These are phyloP conservation scores for Microcaecilia unicolor DNA, from an alignment of 2,797 vertebrate species.

Conservation along the genomic window DNA sequence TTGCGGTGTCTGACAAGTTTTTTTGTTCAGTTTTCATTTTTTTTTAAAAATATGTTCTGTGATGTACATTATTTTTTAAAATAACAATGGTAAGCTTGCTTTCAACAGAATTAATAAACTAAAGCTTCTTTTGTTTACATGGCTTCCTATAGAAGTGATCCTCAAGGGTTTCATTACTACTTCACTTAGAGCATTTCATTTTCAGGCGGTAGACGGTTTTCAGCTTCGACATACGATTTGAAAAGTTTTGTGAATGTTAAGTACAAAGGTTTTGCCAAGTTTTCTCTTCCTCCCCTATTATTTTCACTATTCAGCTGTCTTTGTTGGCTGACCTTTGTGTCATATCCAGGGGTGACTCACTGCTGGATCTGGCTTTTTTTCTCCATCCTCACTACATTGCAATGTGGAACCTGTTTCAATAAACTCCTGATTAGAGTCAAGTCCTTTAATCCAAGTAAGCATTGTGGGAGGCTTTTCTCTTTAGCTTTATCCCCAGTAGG, in stretches of 20 bases:
- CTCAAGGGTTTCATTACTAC: too few species aligned
- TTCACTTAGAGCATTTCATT: not conserved
- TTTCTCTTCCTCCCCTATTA: too few species aligned
- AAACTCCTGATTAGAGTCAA: slow-evolving; percentile 23
- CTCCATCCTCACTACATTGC: slow-evolving; percentile 18
- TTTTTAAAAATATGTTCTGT: too few species aligned
- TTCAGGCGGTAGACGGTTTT: not conserved
- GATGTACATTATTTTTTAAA: too few species aligned
- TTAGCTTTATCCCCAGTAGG: too few species aligned
- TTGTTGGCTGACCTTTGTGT: slow-evolving; percentile 23
- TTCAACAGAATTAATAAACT: too few species aligned
- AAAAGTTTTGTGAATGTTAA: not conserved
- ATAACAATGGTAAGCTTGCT: too few species aligned
- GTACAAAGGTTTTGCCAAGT: slow-evolving; percentile 4
- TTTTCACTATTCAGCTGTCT: slow-evolving; percentile 16
- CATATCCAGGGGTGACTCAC: slow-evolving; percentile 16
- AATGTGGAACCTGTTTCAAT: slow-evolving; percentile 4
- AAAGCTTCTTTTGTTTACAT: too few species aligned
- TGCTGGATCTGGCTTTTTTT: slow-evolving; percentile 8
- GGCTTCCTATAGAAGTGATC: too few species aligned
- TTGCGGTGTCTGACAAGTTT: too few species aligned
- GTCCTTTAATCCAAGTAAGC: slow-evolving; percentile 15
- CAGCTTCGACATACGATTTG: not conserved
- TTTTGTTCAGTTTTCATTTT: too few species aligned
- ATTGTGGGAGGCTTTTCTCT: too few species aligned